Evolutionary conservation across 1,140 invertebrate species (phyloP), one percentile per base, ranked within the genome.

Genomic region (Mesaphorura yosii): DNA sequence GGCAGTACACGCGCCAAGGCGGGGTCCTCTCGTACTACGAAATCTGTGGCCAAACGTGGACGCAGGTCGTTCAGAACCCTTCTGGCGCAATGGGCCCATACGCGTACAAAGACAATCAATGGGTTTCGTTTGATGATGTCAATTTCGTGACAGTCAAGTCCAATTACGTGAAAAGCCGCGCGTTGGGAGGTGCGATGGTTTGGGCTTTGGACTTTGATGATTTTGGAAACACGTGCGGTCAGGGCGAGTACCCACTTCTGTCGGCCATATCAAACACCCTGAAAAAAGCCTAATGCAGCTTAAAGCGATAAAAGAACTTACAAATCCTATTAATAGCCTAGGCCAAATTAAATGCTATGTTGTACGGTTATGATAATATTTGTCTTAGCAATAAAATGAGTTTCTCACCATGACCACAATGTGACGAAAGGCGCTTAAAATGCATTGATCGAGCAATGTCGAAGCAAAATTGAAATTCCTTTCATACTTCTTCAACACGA

Each of bases 11-110:
- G 0, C 73, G 81, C 53, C 80, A 86, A 3, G 71, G 78, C 60
- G 88, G 88, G 40, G 84, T 89, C 63, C 73, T 90, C 22, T 74
- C 86, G 1, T 93, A 85, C 66, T 90, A 89, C 66, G 87, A 91
- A 73, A 68, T 72, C 53, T 59, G 53, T 19, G 73, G 69, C 1
- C 66, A 71, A 27, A 74, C 75, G 15, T 88, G 83, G 83, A 74
- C 69, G 5, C n/a, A n/a, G n/a, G 76, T 84, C 4, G 72, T 76
- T 5, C 71, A 78, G 38, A 83, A 82, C 64, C 71, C 74, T 1
- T 56, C 74, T 42, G 76, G 78, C 22, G 66, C 75, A 20, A 79
- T 83, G 50, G 86, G 58, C 3, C 58, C 58, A 4, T 59, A 59
- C 23, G 58, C 48, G 1, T 52, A 55, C 23, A 74, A 69, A 44